Evolutionary conservation across 2,797 vertebrate species (phyloP).

Genomic region (Graptemys geographica): DNA sequence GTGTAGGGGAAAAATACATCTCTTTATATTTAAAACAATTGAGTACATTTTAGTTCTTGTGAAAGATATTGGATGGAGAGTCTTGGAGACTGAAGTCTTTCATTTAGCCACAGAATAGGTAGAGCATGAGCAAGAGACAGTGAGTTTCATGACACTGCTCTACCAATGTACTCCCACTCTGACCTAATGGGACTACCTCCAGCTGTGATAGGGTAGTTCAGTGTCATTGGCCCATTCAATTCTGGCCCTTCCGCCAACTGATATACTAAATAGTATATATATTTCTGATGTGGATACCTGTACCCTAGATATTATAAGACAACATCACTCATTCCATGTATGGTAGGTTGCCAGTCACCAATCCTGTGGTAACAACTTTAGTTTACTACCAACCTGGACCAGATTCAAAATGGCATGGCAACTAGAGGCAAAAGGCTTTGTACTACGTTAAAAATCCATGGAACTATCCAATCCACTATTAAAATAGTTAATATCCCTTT

Average conservation of each 20-base stretch:
- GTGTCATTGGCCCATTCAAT: not conserved
- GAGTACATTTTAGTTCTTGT: not conserved
- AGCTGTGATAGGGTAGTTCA: not conserved
- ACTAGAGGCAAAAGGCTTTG: not conserved
- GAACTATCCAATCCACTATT: not conserved
- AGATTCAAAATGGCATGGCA: not conserved
- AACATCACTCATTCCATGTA: accelerated
- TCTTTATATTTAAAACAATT: constrained; percentile 37
- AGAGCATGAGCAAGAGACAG: not conserved
- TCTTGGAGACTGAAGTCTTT: not conserved
- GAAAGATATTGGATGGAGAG: not conserved
- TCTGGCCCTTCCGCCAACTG: not conserved
- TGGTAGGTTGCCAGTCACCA: not conserved
- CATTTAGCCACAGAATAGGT: not conserved
- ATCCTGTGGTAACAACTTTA: accelerated
- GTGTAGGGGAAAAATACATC: constrained; percentile 17
- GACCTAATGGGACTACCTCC: not conserved
- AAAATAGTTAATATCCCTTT: not conserved
- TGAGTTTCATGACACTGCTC: not conserved
- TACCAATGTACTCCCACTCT: accelerated
- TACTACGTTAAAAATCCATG: not conserved
- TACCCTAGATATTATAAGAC: not conserved
- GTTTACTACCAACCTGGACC: not conserved
- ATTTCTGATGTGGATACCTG: not conserved
- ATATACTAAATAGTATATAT: not conserved